A percentile compares a stretch with the other conserved stretches of the same genome.
These are phyloP conservation scores for Chaunax sp. DNA, from an alignment of 2,797 vertebrate species.

Conservation along the genomic window DNA sequence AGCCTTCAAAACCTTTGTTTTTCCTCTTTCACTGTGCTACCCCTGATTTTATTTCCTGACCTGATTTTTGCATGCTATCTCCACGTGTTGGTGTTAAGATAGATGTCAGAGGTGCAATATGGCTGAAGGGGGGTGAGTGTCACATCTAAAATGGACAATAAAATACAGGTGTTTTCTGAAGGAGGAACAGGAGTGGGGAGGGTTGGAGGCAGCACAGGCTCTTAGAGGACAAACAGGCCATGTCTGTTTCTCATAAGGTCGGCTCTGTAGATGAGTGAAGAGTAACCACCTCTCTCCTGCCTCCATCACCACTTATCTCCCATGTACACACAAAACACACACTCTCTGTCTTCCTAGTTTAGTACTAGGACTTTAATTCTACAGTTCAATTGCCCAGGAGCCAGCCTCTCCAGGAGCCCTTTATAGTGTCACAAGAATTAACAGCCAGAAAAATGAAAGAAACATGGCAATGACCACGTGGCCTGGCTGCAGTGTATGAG, in stretches of 20 bases:
- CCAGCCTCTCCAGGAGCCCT: slow-evolving; percentile 23
- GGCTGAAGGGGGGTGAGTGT: slow-evolving; percentile 42
- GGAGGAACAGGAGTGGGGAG: slow-evolving; percentile 23
- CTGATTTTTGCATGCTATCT: slow-evolving; percentile 30
- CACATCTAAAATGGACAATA: slow-evolving; percentile 75
- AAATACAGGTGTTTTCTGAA: slow-evolving; percentile 79
- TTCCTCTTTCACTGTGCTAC: neutral
- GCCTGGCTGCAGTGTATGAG: slow-evolving; percentile 18
- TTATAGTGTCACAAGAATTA: slow-evolving; percentile 45
- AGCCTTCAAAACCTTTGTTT: slow-evolving; percentile 30
- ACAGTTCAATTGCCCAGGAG: slow-evolving; percentile 1
- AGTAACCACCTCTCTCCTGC: slow-evolving; percentile 23
- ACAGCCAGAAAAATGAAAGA: slow-evolving; percentile 45
- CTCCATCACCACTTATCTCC: slow-evolving; percentile 32
- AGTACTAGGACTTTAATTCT: slow-evolving; percentile 10
- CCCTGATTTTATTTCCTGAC: slow-evolving; percentile 26
- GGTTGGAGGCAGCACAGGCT: slow-evolving; percentile 5
- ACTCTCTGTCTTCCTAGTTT: slow-evolving; percentile 10
- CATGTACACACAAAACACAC: slow-evolving; percentile 31
- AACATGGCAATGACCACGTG: slow-evolving; percentile 34
- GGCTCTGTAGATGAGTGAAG: slow-evolving; percentile 36
- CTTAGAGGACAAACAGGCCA: slow-evolving; percentile 24
- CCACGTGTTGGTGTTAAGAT: slow-evolving; percentile 44
- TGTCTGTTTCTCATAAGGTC: slow-evolving; percentile 76
- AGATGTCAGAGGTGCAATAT: slow-evolving; percentile 52